A percentile compares a stretch with the other conserved stretches of the same genome.
Evolutionary conservation across 2,888 invertebrate genomes (phyloP).

Genomic region (Nycteola revayana): DNA sequence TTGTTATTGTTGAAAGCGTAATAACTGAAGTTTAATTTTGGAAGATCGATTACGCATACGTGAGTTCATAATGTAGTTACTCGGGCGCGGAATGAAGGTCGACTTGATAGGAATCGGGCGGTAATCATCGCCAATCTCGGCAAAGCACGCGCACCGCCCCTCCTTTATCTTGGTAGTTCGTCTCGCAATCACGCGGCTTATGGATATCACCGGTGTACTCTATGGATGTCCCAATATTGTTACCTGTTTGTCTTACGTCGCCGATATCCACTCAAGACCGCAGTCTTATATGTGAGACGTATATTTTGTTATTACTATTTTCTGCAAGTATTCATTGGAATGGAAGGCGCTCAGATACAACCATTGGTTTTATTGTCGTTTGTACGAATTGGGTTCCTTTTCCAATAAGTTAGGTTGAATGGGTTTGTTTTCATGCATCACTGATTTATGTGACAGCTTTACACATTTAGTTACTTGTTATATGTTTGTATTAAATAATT

Average conservation of each 20-base stretch:
- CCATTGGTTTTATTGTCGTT: slow-evolving; percentile 53
- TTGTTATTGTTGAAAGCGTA: slow-evolving; percentile 12
- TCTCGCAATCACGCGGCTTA: slow-evolving; percentile 45
- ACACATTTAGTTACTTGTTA: slow-evolving; percentile 20
- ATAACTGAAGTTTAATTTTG: slow-evolving; percentile 22
- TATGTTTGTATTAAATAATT: slow-evolving; percentile 28
- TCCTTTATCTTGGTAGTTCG: slow-evolving; percentile 42
- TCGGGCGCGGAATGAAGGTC: slow-evolving; percentile 7
- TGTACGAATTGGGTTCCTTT: slow-evolving; percentile 36
- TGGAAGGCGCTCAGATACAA: slow-evolving; percentile 43
- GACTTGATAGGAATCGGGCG: slow-evolving; percentile 38
- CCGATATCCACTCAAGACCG: slow-evolving; percentile 54
- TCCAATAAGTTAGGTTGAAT: slow-evolving; percentile 43
- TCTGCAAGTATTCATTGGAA: slow-evolving; percentile 49
- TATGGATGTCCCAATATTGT: slow-evolving; percentile 59
- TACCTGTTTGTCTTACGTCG: slow-evolving; percentile 65
- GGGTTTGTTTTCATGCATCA: slow-evolving; percentile 43
- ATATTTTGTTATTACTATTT: slow-evolving; percentile 55
- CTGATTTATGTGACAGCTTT: slow-evolving; percentile 35
- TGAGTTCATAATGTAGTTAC: slow-evolving; percentile 21
- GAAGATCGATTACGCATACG: slow-evolving; percentile 27
- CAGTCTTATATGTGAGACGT: slow-evolving; percentile 42
- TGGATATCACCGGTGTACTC: slow-evolving; percentile 56
- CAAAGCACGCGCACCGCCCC: slow-evolving; percentile 50
- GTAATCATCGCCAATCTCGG: slow-evolving; percentile 56